Percentiles rank a stretch among this genome's conserved stretches.
Evolutionary conservation across 2,888 invertebrate genomes (phyloP).

Genomic region (Lycophotia porphyrea): DNA sequence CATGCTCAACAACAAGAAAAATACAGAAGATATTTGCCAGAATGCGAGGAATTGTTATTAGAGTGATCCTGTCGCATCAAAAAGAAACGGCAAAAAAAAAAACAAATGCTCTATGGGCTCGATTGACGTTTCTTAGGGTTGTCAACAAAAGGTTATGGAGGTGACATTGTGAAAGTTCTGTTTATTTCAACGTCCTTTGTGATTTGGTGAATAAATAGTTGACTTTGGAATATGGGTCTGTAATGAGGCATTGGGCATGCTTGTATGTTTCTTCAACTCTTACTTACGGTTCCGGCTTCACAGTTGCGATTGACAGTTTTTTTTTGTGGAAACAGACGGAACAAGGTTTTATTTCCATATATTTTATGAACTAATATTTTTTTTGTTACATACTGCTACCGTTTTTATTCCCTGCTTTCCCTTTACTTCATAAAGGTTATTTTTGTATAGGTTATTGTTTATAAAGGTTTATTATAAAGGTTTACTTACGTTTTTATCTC

Average conservation of each 20-base stretch:
- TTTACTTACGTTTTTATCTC: background rate
- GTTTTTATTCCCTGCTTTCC: background rate
- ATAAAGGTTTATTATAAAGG: no score
- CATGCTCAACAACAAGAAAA: background rate
- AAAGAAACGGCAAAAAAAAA: background rate
- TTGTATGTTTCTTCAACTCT: slow-evolving; percentile 64
- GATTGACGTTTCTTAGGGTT: background rate
- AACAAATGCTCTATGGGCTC: background rate
- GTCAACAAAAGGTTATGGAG: slow-evolving; percentile 17
- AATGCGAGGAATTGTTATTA: background rate
- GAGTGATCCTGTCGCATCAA: background rate
- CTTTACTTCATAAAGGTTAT: no score
- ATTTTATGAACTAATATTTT: background rate
- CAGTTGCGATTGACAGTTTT: slow-evolving; percentile 42
- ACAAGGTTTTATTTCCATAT: background rate
- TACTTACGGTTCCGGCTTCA: slow-evolving; percentile 28
- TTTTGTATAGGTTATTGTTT: no score
- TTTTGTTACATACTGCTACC: no score
- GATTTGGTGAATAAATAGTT: slow-evolving; percentile 49
- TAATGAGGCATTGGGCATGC: slow-evolving; percentile 74
- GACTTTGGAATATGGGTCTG: slow-evolving; percentile 54
- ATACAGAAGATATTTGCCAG: background rate
- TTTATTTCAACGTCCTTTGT: slow-evolving; percentile 15
- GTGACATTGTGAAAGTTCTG: slow-evolving; percentile 52
- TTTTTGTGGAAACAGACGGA: background rate